A percentile compares a stretch with the other conserved stretches of the same genome.
phyloP scores from a whole-genome alignment of 2,113 vertebrate species.

The Mungos mungo region DNA sequence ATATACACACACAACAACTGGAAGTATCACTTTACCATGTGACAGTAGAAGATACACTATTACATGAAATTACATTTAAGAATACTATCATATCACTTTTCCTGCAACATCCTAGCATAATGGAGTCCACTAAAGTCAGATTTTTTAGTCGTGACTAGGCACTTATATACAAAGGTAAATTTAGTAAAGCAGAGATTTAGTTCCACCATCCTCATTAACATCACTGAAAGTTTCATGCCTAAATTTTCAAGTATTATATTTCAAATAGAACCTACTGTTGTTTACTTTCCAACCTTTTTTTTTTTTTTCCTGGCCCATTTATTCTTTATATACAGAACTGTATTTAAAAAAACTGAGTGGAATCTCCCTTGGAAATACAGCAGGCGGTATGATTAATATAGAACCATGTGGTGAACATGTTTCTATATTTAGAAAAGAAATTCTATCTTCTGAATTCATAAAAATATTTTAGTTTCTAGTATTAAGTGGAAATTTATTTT shows the following conservation, averaged over 20 bases:
- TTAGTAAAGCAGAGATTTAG: constrained; percentile 1
- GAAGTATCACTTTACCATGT: background rate
- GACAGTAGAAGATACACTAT: background rate
- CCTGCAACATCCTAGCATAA: background rate
- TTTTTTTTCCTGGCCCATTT: constrained; percentile 31
- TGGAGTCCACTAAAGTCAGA: background rate
- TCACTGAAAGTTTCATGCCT: constrained; percentile 7
- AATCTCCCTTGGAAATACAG: constrained; percentile 31
- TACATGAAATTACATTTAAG: background rate
- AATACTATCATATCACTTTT: background rate
- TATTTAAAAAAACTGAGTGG: background rate
- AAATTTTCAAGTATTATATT: constrained; percentile 57
- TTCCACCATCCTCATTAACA: constrained; percentile 29
- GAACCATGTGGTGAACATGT: background rate
- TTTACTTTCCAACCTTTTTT: constrained; percentile 35
- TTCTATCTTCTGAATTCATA: background rate
- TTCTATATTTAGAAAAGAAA: constrained; percentile 54
- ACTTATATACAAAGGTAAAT: background rate
- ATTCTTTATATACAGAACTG: constrained; percentile 31
- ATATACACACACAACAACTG: background rate
- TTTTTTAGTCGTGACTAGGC: background rate
- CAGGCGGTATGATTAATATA: constrained; percentile 43
- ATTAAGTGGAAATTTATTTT: constrained; percentile 1
- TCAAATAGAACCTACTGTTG: constrained; percentile 23
- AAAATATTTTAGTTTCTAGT: background rate